Percentiles rank a stretch among this genome's conserved stretches.
phyloP scores from a whole-genome alignment of 2,888 invertebrate species.

The Diaperis boleti region DNA sequence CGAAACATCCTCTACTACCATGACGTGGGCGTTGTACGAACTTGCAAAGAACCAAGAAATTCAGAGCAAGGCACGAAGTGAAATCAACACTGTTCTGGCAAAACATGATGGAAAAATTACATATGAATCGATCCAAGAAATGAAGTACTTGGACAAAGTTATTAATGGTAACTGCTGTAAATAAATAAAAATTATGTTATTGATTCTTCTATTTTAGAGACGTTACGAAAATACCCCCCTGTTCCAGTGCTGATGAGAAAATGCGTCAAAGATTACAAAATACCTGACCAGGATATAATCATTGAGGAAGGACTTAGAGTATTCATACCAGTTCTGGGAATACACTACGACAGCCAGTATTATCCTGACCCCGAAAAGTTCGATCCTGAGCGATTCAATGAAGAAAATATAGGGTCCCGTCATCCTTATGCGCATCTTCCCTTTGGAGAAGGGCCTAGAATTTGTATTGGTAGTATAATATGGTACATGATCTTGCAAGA shows the following conservation, averaged over 20 bases:
- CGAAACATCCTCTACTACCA: slow-evolving; percentile 46
- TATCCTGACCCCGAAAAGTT: slow-evolving; percentile 45
- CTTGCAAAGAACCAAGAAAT: slow-evolving; percentile 33
- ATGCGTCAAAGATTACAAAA: slow-evolving; percentile 45
- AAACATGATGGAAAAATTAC: background rate
- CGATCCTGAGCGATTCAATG: slow-evolving; percentile 48
- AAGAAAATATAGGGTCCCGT: slow-evolving; percentile 37
- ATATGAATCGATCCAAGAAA: background rate
- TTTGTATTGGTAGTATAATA: slow-evolving; percentile 24
- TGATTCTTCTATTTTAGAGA: background rate
- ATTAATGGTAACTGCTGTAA: background rate
- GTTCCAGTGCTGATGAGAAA: slow-evolving; percentile 41
- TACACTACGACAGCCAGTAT: slow-evolving; percentile 45
- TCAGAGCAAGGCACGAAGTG: slow-evolving; percentile 40
- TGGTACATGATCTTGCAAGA: too few relatives aligned
- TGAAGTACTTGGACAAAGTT: background rate
- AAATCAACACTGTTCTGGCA: slow-evolving; percentile 36
- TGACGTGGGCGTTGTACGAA: slow-evolving; percentile 45
- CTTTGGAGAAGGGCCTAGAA: slow-evolving; percentile 48
- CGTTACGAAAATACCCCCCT: slow-evolving; percentile 39
- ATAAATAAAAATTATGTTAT: background rate
- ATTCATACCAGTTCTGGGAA: slow-evolving; percentile 42
- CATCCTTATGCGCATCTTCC: slow-evolving; percentile 44
- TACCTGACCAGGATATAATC: slow-evolving; percentile 42
- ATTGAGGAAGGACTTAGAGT: slow-evolving; percentile 44